phyloP scores from a whole-genome alignment of 2,113 vertebrate genomes.

The Scomber scombrus region DNA sequence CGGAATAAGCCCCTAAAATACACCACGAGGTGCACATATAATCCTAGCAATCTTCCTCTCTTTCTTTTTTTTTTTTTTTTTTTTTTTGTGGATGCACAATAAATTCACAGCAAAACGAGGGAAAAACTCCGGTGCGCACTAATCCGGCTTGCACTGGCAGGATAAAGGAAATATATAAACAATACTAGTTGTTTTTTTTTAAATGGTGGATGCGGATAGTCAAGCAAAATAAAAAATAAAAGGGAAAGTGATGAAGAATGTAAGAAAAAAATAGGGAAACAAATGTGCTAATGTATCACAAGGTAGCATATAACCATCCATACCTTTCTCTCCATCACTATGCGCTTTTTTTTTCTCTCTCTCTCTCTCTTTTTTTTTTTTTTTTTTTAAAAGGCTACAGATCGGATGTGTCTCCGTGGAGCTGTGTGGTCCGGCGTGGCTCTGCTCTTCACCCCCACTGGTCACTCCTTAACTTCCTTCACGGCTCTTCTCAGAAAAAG shows the following conservation, averaged over 20 bases:
- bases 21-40: constrained; percentile 34
- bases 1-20: constrained; percentile 18
- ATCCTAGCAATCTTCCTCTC: background rate
- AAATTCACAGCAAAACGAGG: constrained; percentile 69
- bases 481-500: constrained; percentile 45
- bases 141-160: constrained; percentile 70
- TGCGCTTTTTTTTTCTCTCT: constrained; percentile 40
- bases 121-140: constrained; percentile 78
- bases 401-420: constrained; percentile 61
- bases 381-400: too few relatives aligned
- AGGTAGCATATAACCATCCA: constrained; percentile 68
- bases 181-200: constrained; percentile 49
- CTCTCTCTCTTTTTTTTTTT: too few relatives aligned
- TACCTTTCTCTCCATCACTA: constrained; percentile 89
- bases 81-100: constrained; percentile 41
- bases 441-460: constrained; percentile 37
- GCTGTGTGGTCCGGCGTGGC: constrained; percentile 62
- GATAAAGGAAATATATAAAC: constrained; percentile 58
- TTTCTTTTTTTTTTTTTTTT: constrained; percentile 4
- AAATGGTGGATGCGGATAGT: constrained; percentile 73
- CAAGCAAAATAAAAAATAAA: background rate
- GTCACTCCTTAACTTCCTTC: constrained; percentile 81
- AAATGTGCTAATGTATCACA: constrained; percentile 59
- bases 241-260: constrained; percentile 56
- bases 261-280: constrained; percentile 30